These are phyloP conservation scores for Chalcis sispes DNA, from an alignment of 2,888 invertebrate genomes.

Conservation along the genomic window DNA sequence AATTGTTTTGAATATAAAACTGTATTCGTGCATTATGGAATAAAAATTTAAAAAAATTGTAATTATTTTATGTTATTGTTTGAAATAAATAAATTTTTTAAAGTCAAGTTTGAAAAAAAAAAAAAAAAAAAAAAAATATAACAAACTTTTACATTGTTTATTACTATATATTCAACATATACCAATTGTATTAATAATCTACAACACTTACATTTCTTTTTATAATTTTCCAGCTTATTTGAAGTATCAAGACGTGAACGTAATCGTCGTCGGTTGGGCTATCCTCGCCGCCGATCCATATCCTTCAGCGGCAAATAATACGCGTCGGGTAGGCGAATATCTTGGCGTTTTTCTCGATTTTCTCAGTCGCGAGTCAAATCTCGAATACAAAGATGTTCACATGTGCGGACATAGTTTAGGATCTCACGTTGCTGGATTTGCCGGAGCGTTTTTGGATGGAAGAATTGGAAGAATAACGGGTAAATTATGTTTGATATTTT, in stretches of 20 bases:
- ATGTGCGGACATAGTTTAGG: conserved; percentile 74
- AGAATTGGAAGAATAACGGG: conserved; percentile 76
- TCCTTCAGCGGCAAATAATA: conserved; percentile 67
- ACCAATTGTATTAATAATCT: too few species aligned
- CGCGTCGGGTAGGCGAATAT: conserved; percentile 68
- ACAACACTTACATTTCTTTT: conserved; percentile 11
- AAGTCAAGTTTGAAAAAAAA: too few species aligned
- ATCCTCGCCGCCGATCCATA: conserved; percentile 66
- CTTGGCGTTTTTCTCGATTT: conserved; percentile 68
- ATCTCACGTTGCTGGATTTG: conserved; percentile 72
- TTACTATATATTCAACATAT: too few species aligned
- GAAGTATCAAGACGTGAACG: conserved; percentile 69
- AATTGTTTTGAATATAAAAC: too few species aligned
- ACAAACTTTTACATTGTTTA: too few species aligned
- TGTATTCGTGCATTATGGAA: too few species aligned
- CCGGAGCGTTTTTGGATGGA: conserved; percentile 65
- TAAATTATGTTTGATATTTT: conserved; percentile 60
- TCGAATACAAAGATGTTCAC: conserved; percentile 71
- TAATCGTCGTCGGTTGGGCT: conserved; percentile 71
- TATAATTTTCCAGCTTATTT: conserved; percentile 69
- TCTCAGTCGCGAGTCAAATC: conserved; percentile 67
- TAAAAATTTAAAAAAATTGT: too few species aligned
- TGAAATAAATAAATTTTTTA: too few species aligned
- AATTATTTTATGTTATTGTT: too few species aligned
- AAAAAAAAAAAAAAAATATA: too few species aligned